These are phyloP conservation scores for Anastrepha obliqua DNA, from an alignment of 1,140 invertebrate genomes.

Conservation along the genomic window DNA sequence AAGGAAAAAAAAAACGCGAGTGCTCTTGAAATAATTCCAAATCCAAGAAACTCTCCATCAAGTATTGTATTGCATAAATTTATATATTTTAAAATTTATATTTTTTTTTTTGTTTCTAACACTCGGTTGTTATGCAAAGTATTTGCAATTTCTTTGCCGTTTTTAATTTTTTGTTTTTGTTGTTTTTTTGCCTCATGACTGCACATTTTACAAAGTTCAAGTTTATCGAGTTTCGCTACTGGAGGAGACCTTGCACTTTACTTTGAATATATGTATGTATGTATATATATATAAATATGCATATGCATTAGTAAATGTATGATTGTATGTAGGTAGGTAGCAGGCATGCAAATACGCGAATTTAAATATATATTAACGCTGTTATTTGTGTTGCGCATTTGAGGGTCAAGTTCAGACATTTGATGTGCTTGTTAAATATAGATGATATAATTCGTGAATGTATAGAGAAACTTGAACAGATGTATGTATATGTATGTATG, in stretches of 20 bases:
- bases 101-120: neutral
- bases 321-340: neutral
- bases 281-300: neutral
- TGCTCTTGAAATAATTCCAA: conserved; percentile 12
- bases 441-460: neutral
- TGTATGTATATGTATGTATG: too few species aligned
- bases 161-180: conserved; percentile 3
- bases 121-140: neutral
- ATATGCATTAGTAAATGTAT: neutral
- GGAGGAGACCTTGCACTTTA: conserved; percentile 43
- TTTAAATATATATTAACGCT: conserved; percentile 5
- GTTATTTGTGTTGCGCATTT: conserved; percentile 7
- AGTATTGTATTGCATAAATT: neutral
- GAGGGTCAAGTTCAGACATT: conserved; percentile 37
- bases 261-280: neutral
- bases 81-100: neutral
- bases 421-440: neutral
- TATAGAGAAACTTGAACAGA: neutral
- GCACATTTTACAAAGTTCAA: conserved; percentile 49
- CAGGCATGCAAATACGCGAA: neutral
- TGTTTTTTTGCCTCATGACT: conserved; percentile 1
- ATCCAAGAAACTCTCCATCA: neutral
- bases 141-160: conserved; percentile 9
- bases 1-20: neutral
- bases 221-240: conserved; percentile 33